Conservation (phyloP, 2,113 vertebrate species). For the Coptodon rendalli region DNA sequence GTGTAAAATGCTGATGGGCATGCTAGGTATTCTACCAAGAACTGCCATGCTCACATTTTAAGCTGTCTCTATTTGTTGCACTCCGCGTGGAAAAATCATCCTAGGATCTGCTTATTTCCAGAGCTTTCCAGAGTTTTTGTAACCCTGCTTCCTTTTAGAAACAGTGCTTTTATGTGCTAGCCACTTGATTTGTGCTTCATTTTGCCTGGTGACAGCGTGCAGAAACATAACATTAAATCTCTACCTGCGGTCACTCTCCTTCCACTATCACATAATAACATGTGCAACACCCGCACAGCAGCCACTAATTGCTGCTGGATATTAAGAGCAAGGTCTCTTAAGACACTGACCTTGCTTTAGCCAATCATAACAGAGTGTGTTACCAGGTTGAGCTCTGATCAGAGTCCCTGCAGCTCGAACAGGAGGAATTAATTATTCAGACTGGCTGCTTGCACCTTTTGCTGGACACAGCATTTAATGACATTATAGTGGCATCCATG, state of each 20-base stretch:
- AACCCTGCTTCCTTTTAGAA: not conserved
- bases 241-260: slow-evolving; percentile 3
- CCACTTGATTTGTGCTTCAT: not conserved
- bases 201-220: not conserved
- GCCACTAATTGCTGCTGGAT: slow-evolving; percentile 55
- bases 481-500: slow-evolving; percentile 50
- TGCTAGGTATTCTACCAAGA: not conserved
- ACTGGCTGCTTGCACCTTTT: slow-evolving; percentile 31
- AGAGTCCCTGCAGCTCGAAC: slow-evolving; percentile 26
- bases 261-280: slow-evolving; percentile 37
- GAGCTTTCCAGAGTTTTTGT: not conserved
- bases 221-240: slow-evolving; percentile 21
- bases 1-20: not conserved
- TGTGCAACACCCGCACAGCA: not conserved
- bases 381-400: slow-evolving; percentile 36
- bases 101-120: not conserved
- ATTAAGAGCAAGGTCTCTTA: slow-evolving; percentile 48
- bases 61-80: not conserved
- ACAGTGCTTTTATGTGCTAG: not conserved
- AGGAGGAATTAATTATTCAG: slow-evolving; percentile 60
- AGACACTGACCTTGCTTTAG: slow-evolving; percentile 53
- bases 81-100: not conserved
- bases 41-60: not conserved
- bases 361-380: slow-evolving; percentile 54
- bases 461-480: slow-evolving; percentile 43